Evolutionary conservation across 1,140 invertebrate genomes (phyloP), one percentile per base, ranked within the genome.

Genomic region (Neotoxoptera formosana): DNA sequence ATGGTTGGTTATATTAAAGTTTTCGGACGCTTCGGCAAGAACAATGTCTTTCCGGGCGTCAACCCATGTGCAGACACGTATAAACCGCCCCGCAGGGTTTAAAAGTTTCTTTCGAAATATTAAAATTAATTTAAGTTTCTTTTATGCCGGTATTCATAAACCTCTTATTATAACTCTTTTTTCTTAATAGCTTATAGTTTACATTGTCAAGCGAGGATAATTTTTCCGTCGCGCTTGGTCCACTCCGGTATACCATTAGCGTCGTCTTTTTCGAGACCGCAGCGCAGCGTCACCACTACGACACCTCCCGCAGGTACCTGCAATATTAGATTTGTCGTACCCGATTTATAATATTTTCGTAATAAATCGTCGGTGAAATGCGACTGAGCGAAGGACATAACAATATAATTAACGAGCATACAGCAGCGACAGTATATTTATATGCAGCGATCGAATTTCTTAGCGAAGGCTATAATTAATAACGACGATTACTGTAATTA

Each of bases 71-170:
- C n/a, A 53, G n/a, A 53, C 47, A 89, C n/a, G 48, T 89, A 34
- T 76, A 89, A 89, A 53, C 47, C 48, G 9, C 48, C 87, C n/a
- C n/a, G 60, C 60, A 51, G 48, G 67, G 30, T 48, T 76, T 90
- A 93, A 76, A 88, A 88, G 81, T 76, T 88, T 88, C 56, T 88
- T 45, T 88, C 84, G 30, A 90, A 90, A 86, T 45, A 90, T 90
- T 56, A 60, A 93, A 93, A 91, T 93, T 81, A 94, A 93, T 93
- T 87, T 93, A 93, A 93, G 41, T 76, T 87, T 76, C 87, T 91
- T 91, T 91, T 51, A 91, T 56, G 21, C 48, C 23, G 21, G 36
- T 23, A 41, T 41, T 56, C 41, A 45, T 90, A 90, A 90, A 53
- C 51, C 36, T 7, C 34, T 41, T 90, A 25, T 36, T 34, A 34